Evolutionary conservation across 2,113 vertebrate genomes (phyloP).

Genomic region (Entomyzon cyanotis): DNA sequence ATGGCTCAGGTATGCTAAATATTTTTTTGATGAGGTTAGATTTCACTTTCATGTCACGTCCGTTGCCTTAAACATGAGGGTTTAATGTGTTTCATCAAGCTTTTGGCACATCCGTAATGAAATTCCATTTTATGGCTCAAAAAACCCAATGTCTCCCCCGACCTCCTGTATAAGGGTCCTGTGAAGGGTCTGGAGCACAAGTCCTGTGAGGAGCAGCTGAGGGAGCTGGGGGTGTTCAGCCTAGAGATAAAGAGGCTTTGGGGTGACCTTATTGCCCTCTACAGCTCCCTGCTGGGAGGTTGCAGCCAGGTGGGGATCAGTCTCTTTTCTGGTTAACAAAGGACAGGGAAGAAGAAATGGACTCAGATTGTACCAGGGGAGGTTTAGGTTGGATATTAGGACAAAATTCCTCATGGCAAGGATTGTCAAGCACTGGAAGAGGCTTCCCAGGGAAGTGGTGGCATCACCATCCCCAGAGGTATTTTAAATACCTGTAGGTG

Average conservation of each 20-base stretch:
- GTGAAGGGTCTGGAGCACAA: fast-evolving
- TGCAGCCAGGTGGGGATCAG: background rate
- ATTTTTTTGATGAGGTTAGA: background rate
- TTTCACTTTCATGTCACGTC: background rate
- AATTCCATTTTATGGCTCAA: background rate
- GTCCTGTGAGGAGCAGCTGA: background rate
- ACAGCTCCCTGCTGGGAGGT: background rate
- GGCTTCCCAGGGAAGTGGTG: background rate
- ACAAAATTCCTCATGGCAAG: background rate
- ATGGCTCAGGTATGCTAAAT: background rate
- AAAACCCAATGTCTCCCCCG: background rate
- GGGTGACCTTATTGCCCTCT: too few relatives aligned
- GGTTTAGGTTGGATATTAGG: background rate
- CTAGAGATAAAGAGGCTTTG: background rate
- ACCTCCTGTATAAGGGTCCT: background rate
- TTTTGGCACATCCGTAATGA: background rate
- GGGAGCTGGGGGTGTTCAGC: background rate
- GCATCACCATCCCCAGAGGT: background rate
- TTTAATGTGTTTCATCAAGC: background rate
- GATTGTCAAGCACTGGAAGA: background rate
- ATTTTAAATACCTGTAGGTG: background rate
- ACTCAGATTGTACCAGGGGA: fast-evolving
- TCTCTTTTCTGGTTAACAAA: background rate
- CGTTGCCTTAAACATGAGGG: background rate
- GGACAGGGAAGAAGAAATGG: background rate